A percentile compares a stretch with the other conserved stretches of the same genome.
These are phyloP conservation scores for Etia nguti DNA, from an alignment of 2,113 vertebrate species.

Conservation along the genomic window DNA sequence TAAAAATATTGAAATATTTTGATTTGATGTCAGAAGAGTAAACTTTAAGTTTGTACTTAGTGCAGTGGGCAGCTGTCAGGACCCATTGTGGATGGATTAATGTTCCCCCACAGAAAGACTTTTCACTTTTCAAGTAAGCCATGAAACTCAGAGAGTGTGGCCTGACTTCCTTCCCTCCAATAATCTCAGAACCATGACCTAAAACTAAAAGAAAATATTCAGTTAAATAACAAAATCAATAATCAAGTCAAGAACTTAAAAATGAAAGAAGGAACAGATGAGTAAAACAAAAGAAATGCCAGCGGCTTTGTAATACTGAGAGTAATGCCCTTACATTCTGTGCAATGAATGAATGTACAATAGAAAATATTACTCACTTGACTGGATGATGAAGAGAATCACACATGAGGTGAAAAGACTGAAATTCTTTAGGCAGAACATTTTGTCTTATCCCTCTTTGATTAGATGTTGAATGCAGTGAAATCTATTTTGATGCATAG, in stretches of 20 bases:
- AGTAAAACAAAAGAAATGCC: not conserved
- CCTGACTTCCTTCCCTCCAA: not conserved
- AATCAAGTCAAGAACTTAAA: not conserved
- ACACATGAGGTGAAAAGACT: not conserved
- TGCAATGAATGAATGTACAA: not conserved
- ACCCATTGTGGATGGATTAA: conserved; percentile 58
- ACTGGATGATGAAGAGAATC: not conserved
- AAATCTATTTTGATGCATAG: not conserved
- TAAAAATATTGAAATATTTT: not conserved
- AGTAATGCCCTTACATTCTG: not conserved
- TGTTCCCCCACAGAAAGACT: conserved; percentile 19
- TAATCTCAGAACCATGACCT: conserved; percentile 33
- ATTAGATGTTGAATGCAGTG: not conserved
- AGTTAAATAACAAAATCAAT: not conserved
- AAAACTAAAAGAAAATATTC: not conserved
- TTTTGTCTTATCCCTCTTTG: not conserved
- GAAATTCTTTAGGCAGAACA: not conserved
- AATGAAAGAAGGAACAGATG: not conserved
- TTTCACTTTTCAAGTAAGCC: not conserved
- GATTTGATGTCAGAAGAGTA: not conserved
- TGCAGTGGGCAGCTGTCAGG: conserved; percentile 68
- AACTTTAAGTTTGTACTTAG: not conserved
- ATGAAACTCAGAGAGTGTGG: not conserved
- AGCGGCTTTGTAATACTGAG: not conserved
- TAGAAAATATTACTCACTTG: conserved; percentile 26